Conservation (phyloP, 2,888 invertebrate genomes). For the Oligia strigilis region DNA sequence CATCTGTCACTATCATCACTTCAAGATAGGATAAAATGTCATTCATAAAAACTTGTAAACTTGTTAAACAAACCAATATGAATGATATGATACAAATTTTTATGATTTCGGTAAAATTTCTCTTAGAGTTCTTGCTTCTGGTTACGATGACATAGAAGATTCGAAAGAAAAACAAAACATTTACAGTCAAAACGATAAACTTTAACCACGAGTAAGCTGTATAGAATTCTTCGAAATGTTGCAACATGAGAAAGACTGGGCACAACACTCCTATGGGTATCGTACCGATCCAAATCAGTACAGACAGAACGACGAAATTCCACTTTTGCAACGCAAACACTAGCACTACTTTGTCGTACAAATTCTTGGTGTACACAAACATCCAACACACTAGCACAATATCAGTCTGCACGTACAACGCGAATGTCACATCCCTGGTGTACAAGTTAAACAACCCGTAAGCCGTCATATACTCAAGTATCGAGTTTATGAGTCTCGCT, state of each 20-base stretch:
- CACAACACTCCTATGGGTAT: constrained; percentile 72
- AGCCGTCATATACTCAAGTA: constrained; percentile 72
- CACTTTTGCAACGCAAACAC: constrained; percentile 73
- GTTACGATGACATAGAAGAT: constrained; percentile 76
- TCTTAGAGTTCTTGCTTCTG: constrained; percentile 27
- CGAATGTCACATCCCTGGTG: constrained; percentile 61
- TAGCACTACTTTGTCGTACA: constrained; percentile 80
- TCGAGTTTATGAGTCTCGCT: constrained; percentile 74
- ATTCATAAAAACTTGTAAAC: constrained; percentile 78
- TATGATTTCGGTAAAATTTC: constrained; percentile 53
- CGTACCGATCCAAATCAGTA: constrained; percentile 73
- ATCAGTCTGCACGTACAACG: constrained; percentile 77
- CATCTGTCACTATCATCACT: not conserved
- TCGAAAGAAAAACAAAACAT: constrained; percentile 75
- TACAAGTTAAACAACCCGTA: constrained; percentile 10
- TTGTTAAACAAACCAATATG: constrained; percentile 76
- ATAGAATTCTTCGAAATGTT: constrained; percentile 61
- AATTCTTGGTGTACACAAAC: constrained; percentile 81
- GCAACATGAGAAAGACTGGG: constrained; percentile 45
- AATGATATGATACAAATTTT: constrained; percentile 73
- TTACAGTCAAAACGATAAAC: constrained; percentile 74
- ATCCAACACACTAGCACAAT: constrained; percentile 78
- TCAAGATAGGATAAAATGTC: constrained; percentile 71
- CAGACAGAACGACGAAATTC: constrained; percentile 67
- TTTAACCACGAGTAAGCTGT: constrained; percentile 72